These are phyloP conservation scores for Trichomalopsis sarcophagae DNA, from an alignment of 1,140 invertebrate species.

Conservation along the genomic window DNA sequence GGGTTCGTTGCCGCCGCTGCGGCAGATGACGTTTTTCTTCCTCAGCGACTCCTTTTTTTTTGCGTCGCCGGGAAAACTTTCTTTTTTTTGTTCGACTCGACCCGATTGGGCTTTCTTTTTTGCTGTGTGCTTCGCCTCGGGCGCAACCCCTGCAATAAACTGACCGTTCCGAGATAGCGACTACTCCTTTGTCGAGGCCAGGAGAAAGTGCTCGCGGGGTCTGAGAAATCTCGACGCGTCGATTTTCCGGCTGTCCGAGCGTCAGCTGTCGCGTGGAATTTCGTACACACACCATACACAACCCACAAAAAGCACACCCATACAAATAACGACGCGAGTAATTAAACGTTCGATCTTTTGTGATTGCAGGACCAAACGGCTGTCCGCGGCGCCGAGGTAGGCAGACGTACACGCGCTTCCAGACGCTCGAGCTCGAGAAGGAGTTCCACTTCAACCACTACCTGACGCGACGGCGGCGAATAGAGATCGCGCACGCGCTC, in stretches of 20 bases:
- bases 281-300: neutral
- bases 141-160: conserved; percentile 71
- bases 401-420: conserved; percentile 97
- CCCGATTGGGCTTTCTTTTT: conserved; percentile 36
- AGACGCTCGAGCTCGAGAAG: conserved; percentile 96
- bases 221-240: conserved; percentile 31
- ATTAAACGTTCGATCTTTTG: neutral
- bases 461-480: conserved; percentile 93
- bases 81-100: conserved; percentile 62
- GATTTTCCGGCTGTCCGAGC: neutral
- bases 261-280: neutral
- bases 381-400: conserved; percentile 94
- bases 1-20: conserved; percentile 63
- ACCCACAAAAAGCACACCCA: neutral
- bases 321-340: neutral
- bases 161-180: conserved; percentile 56
- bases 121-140: neutral
- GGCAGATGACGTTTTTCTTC: conserved; percentile 55
- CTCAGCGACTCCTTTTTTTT: neutral
- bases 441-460: conserved; percentile 99
- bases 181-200: conserved; percentile 56
- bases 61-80: conserved; percentile 57
- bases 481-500: conserved; percentile 97
- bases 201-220: conserved; percentile 60
- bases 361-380: conserved; percentile 92